phyloP scores from a whole-genome alignment of 2,888 invertebrate species.

The Smittia aterrima region DNA sequence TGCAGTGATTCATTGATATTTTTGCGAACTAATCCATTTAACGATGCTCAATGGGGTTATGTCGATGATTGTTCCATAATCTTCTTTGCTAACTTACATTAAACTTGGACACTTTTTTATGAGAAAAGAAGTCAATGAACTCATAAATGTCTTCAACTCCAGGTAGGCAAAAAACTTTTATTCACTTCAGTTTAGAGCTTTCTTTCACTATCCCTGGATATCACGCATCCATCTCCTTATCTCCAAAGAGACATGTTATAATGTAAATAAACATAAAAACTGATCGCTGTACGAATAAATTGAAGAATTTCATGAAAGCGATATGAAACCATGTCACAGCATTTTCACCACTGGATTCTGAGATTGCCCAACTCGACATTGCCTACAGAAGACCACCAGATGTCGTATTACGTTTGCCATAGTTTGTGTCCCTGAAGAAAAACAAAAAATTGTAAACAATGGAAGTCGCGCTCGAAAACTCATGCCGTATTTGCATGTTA shows the following conservation, averaged over 20 bases:
- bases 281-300: too few relatives aligned
- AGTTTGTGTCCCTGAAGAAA: background rate
- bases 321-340: too few relatives aligned
- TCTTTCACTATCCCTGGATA: conserved; percentile 7
- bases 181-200: conserved; percentile 5
- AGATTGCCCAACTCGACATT: too few relatives aligned
- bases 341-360: too few relatives aligned
- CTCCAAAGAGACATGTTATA: conserved; percentile 10
- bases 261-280: conserved; percentile 31
- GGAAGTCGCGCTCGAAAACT: background rate
- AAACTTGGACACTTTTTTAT: conserved; percentile 36
- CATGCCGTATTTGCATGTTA: conserved; percentile 25
- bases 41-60: background rate
- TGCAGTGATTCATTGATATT: background rate
- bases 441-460: background rate
- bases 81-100: background rate
- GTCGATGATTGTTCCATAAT: background rate
- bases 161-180: conserved; percentile 38
- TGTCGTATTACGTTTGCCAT: too few relatives aligned
- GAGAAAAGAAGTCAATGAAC: conserved; percentile 39
- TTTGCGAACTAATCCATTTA: background rate
- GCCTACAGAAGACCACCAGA: too few relatives aligned
- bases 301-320: too few relatives aligned
- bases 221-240: background rate
- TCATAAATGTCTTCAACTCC: conserved; percentile 33